phyloP scores from a whole-genome alignment of 2,888 invertebrate species.

The Eristalis tenax region DNA sequence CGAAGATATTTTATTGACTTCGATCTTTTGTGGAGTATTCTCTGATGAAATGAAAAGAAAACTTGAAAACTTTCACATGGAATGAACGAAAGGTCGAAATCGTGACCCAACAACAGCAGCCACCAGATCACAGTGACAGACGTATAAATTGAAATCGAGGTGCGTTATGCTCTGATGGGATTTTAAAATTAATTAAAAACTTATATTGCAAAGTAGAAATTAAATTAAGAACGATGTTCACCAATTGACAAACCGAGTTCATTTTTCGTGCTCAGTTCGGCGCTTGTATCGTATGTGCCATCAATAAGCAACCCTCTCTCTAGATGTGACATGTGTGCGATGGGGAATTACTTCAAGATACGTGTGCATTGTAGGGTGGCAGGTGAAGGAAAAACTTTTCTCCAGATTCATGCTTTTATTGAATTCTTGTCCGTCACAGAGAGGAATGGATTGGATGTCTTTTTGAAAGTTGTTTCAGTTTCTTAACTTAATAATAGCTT shows the following conservation, averaged over 20 bases:
- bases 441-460: not conserved
- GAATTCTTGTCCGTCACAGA: not conserved
- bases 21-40: not conserved
- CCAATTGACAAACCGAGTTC: not conserved
- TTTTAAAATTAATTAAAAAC: not conserved
- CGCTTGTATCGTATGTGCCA: not conserved
- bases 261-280: not conserved
- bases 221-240: not conserved
- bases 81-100: too few relatives aligned
- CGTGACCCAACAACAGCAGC: too few relatives aligned
- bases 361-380: not conserved
- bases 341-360: not conserved
- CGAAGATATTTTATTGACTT: not conserved
- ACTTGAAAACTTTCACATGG: too few relatives aligned
- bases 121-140: not conserved
- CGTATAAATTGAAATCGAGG: not conserved
- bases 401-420: not conserved
- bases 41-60: too few relatives aligned
- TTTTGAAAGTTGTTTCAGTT: not conserved
- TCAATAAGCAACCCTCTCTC: not conserved
- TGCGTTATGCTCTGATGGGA: not conserved
- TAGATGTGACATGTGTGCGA: not conserved
- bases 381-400: not conserved
- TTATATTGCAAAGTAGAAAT: not conserved
- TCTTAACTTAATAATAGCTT: not conserved